phyloP scores from a whole-genome alignment of 1,140 invertebrate species.

The Euglossa dilemma region DNA sequence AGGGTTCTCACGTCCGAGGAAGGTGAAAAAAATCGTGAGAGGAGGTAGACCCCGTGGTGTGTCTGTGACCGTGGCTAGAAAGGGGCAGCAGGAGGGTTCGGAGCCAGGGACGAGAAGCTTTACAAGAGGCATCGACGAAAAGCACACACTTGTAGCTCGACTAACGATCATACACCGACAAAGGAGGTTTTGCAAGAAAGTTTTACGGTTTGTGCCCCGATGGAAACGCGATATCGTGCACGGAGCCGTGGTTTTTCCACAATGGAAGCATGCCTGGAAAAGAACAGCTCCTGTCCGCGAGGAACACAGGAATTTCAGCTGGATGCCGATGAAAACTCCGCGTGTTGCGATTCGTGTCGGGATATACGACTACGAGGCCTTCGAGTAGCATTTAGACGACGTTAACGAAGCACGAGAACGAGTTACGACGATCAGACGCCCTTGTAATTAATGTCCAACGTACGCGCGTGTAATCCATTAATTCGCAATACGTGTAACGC shows the following conservation, averaged over 20 bases:
- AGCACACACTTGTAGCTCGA: slow-evolving; percentile 65
- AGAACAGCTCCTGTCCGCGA: neutral
- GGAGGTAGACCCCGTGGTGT: neutral
- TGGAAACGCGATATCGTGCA: neutral
- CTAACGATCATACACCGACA: slow-evolving; percentile 65
- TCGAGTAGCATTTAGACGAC: neutral
- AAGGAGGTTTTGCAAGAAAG: slow-evolving; percentile 41
- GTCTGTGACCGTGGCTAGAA: neutral
- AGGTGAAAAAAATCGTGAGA: slow-evolving; percentile 26
- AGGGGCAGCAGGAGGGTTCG: neutral
- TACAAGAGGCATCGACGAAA: slow-evolving; percentile 53
- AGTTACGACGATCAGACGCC: neutral
- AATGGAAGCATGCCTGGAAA: neutral
- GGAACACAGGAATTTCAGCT: too few species aligned
- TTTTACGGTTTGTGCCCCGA: neutral
- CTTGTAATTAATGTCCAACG: neutral
- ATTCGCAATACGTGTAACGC: neutral
- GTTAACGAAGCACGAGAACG: neutral
- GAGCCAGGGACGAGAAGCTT: slow-evolving; percentile 33
- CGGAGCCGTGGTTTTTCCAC: neutral
- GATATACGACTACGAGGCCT: neutral
- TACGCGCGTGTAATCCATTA: neutral
- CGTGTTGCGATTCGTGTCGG: neutral
- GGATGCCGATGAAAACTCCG: neutral
- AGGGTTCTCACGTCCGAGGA: slow-evolving; percentile 21